Base-by-base conservation (phyloP, 2,888 invertebrate species). In the Biston stratarius region DNA sequence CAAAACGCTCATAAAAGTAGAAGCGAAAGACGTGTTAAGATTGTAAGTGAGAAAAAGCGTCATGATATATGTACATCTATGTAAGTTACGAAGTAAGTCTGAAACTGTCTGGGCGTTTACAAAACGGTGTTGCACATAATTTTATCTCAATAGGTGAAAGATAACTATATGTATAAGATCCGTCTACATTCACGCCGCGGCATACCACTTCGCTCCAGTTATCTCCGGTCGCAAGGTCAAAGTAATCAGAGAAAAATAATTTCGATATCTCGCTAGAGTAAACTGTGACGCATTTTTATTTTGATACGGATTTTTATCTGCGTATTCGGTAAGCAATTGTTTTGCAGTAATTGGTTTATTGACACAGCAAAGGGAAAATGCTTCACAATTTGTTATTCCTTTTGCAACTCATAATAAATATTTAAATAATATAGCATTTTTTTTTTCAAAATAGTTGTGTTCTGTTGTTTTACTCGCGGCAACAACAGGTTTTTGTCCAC, bases 141-240 rank as follows among this genome's bases (percentile, higher is more conserved):
- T n/a, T 49, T 52, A 61, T 44, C 14, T 38, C 11, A n/a, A 14
- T 44, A 53, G 15, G 34, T 47, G 33, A 34, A 36, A 57, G 45
- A 57, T 44, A 57, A 44, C 15, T 55, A 40, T 24, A 24, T 24
- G 24, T 2, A 24, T 10, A 33, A 64, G 47, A 64, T 64, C 64
- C 59, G 60, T 12, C 12, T 64, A 9, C 48, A 59, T 34, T 40
- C 38, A 53, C 3, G 51, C 34, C 8, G 11, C 42, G 53, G 15
- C 40, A 53, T 61, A 51, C 65, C 51, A 47, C 49, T 51, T 52
- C 14, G 5, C 8, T 51, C 61, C 14, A 67, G 61, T 66, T 66
- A 59, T 61, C 33, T 11, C 47, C 40, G 49, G 58, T 24, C 38
- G 11, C 63, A 55, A 67, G 63, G 67, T 63, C 49, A 63, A 34